Percentiles rank a stretch among this genome's conserved stretches.
Evolutionary conservation across 2,797 vertebrate genomes (phyloP).

Genomic region (Acipenser ruthenus): DNA sequence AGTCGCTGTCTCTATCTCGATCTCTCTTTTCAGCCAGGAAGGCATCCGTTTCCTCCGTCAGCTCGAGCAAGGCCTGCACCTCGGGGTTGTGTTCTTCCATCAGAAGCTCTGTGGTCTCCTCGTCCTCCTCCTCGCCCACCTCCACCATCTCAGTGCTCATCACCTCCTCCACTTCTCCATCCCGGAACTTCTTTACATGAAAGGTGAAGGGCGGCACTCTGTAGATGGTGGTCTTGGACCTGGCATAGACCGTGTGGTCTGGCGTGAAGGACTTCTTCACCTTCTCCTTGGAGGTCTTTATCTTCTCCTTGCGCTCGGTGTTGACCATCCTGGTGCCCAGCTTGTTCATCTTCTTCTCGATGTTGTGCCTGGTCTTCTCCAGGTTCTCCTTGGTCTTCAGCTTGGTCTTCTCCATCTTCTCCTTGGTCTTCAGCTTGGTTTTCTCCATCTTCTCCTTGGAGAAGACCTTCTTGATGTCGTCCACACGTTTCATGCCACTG

Average conservation of each 20-base stretch:
- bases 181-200: slow-evolving; percentile 91
- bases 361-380: slow-evolving; percentile 86
- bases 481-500: slow-evolving; percentile 78
- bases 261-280: slow-evolving; percentile 87
- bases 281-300: slow-evolving; percentile 82
- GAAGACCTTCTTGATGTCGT: slow-evolving; percentile 93
- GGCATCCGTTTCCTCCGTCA: slow-evolving; percentile 76
- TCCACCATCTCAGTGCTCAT: slow-evolving; percentile 95
- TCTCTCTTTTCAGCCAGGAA: slow-evolving; percentile 73
- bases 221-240: slow-evolving; percentile 86
- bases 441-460: slow-evolving; percentile 96
- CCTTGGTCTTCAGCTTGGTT: slow-evolving; percentile 81
- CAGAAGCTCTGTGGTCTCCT: slow-evolving; percentile 58
- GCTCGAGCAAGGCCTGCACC: slow-evolving; percentile 71
- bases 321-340: slow-evolving; percentile 83
- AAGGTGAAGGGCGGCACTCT: slow-evolving; percentile 96
- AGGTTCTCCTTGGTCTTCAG: slow-evolving; percentile 85
- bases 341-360: slow-evolving; percentile 91
- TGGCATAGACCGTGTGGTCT: slow-evolving; percentile 74
- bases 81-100: slow-evolving; percentile 63
- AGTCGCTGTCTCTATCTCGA: slow-evolving; percentile 74
- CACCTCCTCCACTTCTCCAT: slow-evolving; percentile 75
- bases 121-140: slow-evolving; percentile 69
- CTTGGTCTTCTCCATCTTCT: slow-evolving; percentile 84
- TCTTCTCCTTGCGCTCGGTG: slow-evolving; percentile 77